Percentiles rank a stretch among this genome's conserved stretches.
Evolutionary conservation across 2,113 vertebrate genomes (phyloP).

Genomic region (Ibidorhyncha struthersii): DNA sequence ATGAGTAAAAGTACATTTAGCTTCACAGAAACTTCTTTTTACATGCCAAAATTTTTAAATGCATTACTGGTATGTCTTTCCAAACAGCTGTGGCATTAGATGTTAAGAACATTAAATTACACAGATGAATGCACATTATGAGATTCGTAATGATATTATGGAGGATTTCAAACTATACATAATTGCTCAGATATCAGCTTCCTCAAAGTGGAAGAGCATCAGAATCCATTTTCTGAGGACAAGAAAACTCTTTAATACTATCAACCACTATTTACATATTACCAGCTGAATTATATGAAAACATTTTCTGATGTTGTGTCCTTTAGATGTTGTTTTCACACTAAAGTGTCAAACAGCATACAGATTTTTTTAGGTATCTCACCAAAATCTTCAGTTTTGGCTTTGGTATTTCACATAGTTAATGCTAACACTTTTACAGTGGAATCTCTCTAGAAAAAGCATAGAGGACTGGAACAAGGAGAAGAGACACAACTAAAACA

Average conservation of each 20-base stretch:
- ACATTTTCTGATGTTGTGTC: neutral
- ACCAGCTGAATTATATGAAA: neutral
- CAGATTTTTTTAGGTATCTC: neutral
- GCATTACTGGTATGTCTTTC: neutral
- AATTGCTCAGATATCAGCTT: neutral
- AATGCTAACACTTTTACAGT: neutral
- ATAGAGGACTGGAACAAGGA: neutral
- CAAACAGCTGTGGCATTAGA: neutral
- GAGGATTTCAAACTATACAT: neutral
- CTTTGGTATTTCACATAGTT: neutral
- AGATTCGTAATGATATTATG: neutral
- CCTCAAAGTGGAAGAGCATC: neutral
- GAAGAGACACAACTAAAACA: neutral
- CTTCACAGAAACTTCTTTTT: neutral
- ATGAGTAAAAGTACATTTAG: neutral
- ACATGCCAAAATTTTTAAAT: neutral
- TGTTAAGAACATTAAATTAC: neutral
- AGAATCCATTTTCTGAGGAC: neutral
- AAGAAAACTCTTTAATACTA: neutral
- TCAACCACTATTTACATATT: neutral
- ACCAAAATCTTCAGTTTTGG: neutral
- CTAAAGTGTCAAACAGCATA: neutral
- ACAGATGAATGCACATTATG: neutral
- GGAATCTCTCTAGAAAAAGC: neutral
- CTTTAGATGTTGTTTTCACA: neutral